Conservation (phyloP, 64 coral and sea anemone species). For the Pocillopora verrucosa region DNA sequence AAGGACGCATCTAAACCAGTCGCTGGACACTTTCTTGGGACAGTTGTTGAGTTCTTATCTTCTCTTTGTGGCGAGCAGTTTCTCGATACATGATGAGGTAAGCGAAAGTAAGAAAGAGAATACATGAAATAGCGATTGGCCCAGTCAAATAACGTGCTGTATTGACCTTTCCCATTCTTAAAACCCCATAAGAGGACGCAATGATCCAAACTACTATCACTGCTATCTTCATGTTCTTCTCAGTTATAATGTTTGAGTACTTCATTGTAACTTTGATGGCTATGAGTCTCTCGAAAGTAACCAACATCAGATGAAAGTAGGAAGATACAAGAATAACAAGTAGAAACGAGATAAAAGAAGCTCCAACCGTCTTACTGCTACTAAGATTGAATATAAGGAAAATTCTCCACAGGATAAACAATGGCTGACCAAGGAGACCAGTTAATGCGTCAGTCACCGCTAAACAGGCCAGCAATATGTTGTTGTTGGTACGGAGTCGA, state of each 20-base stretch:
- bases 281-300: not conserved
- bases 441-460: not conserved
- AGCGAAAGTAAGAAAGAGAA: not conserved
- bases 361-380: not conserved
- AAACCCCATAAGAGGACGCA: not conserved
- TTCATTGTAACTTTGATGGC: not conserved
- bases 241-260: not conserved
- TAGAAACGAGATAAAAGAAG: not conserved
- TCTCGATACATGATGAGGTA: not conserved
- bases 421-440: too few relatives aligned
- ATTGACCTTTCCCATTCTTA: not conserved
- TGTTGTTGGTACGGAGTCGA: not conserved
- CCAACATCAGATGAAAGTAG: not conserved
- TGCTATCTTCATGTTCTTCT: not conserved
- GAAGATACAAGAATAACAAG: not conserved
- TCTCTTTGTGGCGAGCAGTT: not conserved
- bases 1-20: too few relatives aligned
- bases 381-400: not conserved
- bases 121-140: too few relatives aligned
- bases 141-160: not conserved
- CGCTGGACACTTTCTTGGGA: conserved; percentile 1
- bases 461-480: not conserved
- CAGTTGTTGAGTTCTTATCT: not conserved
- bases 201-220: not conserved
- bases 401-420: too few relatives aligned